phyloP scores from a whole-genome alignment of 2,113 vertebrate species.

The Dasyprocta punctata region DNA sequence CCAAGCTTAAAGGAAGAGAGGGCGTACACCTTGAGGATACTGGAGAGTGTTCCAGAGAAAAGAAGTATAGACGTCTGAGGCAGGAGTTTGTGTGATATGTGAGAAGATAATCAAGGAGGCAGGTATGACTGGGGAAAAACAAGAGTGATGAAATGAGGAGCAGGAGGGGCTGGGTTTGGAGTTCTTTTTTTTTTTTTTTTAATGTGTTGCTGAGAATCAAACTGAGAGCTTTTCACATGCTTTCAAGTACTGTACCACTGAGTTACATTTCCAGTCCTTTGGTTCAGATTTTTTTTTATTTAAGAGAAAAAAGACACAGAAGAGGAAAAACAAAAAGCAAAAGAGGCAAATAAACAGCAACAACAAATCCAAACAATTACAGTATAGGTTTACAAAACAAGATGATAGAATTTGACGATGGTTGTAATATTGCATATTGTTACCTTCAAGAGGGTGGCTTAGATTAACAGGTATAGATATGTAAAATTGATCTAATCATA shows the following conservation, averaged over 20 bases:
- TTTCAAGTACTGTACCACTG: background rate
- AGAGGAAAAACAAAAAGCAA: no score
- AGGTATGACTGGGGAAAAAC: background rate
- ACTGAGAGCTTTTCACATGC: background rate
- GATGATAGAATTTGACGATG: no score
- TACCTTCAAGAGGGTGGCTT: no score
- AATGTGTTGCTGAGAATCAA: background rate
- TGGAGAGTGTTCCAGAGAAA: slow-evolving; percentile 11
- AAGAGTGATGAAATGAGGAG: background rate
- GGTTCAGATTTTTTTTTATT: background rate
- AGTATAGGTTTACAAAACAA: no score
- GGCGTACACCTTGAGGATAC: background rate
- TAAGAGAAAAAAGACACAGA: no score
- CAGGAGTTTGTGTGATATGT: background rate
- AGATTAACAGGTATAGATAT: no score
- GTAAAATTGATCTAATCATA: no score
- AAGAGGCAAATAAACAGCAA: no score
- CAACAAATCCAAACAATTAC: no score
- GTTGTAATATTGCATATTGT: no score
- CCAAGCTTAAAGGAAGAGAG: background rate
- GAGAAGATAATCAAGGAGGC: background rate
- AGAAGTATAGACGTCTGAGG: background rate
- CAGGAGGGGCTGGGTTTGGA: background rate
- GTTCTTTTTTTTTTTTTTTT: background rate
- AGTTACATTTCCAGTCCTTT: background rate